Evolutionary conservation across 1,140 invertebrate species (phyloP), one percentile per base, ranked within the genome.

Genomic region (Radopholus similis): DNA sequence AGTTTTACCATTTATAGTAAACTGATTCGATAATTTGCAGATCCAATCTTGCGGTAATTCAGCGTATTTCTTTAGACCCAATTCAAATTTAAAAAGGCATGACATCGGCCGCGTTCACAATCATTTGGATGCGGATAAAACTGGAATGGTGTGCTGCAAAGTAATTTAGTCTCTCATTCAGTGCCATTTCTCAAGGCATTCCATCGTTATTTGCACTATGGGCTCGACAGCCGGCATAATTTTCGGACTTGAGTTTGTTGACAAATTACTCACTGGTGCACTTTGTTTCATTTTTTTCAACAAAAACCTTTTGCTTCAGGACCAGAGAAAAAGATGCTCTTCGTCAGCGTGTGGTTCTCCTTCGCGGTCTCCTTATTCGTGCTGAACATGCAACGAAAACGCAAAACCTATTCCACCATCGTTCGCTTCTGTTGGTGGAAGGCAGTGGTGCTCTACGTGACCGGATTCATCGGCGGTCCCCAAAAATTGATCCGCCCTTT

Each of bases 321-420:
- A n/a, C n/a, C n/a, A n/a, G n/a, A n/a, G n/a, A n/a, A n/a, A n/a
- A n/a, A 80, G 56, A 80, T 82, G 75, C 37, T 75, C 21, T 80
- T 80, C 58, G 78, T 80, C 18, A 71, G 70, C 4, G 77, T 79
- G 30, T 80, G 78, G 74, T 78, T 75, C 47, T 64, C 78, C 8
- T 80, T 80, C 64, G 79, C 78, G 9, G 68, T 79, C 38, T 73
- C 74, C 5, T 60, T 80, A 2, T 75, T 77, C 38, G 49, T 82
- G 9, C 57, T 80, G 34, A 80, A 82, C 51, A 42, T 28, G 9
- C 63, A 80, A 64, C 60, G 66, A 32, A 82, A 80, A 60, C 55
- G 78, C 1, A 64, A 44, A 18, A 77, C 75, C 32, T 77, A 66
- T 59, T 32, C 54, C 32, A 55, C 53, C 23, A 80, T 80, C 40